Conservation (phyloP, 64 coral and sea anemone species). For the Stichodactyla mertensii region DNA sequence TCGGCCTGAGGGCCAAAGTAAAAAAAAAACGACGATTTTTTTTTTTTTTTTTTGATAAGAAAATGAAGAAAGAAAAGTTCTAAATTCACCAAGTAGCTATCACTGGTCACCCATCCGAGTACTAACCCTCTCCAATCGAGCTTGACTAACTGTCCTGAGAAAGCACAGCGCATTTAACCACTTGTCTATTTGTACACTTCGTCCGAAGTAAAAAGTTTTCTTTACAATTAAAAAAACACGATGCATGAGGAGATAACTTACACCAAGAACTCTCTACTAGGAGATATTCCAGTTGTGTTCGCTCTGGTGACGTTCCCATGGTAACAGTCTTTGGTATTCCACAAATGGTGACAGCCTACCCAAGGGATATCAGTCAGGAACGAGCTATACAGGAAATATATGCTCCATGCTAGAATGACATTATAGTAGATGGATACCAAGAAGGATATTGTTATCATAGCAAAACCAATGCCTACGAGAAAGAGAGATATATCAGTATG, state of each 20-base stretch:
- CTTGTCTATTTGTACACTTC: no score
- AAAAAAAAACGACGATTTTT: no score
- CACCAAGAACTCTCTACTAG: constrained; percentile 76
- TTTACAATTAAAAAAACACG: no score
- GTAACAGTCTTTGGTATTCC: constrained; percentile 67
- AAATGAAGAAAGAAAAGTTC: no score
- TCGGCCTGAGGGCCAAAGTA: no score
- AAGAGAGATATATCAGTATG: neutral
- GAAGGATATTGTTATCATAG: constrained; percentile 63
- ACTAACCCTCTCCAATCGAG: no score
- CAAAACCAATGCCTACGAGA: constrained; percentile 72
- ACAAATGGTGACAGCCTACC: constrained; percentile 74
- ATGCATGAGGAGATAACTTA: constrained; percentile 32
- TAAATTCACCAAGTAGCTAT: no score
- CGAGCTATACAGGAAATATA: constrained; percentile 74
- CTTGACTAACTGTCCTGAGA: no score
- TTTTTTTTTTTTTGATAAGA: no score
- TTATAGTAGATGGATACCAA: constrained; percentile 91
- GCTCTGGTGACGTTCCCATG: constrained; percentile 16
- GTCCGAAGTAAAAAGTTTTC: neutral
- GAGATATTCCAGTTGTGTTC: constrained; percentile 55
- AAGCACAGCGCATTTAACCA: no score
- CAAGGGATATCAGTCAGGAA: constrained; percentile 65
- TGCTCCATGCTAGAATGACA: constrained; percentile 81
- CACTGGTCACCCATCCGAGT: no score